Evolutionary conservation across 2,888 invertebrate genomes (phyloP), one percentile per base, ranked within the genome.

Genomic region (Eupithecia centaureata): DNA sequence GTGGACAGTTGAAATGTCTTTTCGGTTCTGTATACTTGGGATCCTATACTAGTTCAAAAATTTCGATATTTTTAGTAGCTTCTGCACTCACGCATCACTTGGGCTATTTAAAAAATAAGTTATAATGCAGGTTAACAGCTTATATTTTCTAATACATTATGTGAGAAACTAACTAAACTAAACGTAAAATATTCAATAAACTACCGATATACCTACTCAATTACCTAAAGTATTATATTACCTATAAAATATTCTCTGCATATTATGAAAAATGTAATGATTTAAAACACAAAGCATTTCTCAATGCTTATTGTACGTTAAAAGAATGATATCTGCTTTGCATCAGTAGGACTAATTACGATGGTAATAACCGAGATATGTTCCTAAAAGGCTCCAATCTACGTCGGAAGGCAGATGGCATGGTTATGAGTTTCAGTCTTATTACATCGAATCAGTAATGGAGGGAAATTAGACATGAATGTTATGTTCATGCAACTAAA

Each of bases 341-440:
- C 51, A 66, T 60, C 15, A 15, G 47, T 61, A 38, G 25, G 59
- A 51, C 69, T 70, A 72, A 70, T 70, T 70, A 71, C 59, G 51
- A 76, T 76, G 77, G 82, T 81, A 79, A 84, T 85, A 83, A 86
- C 79, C 77, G 76, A 83, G 82, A 86, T 82, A 81, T 83, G 82
- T 83, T 80, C 80, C 80, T 70, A 61, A 66, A 66, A 66, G 61
- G 63, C 57, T 66, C 63, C 60, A 63, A 69, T 69, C 62, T 63
- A 52, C 63, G 66, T 58, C 82, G 82, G 80, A 82, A 82, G 82
- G 82, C 86, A 89, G 86, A 88, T 89, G 88, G 82, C 77, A 70
- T 76, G 77, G 84, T 82, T 81, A 85, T 66, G 64, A 65, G 67
- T 61, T 59, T 35, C 63, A 58, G 63, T 22, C 59, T 63, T 70